A percentile compares a stretch with the other conserved stretches of the same genome.
These are phyloP conservation scores for Rhingia rostrata DNA, from an alignment of 2,888 invertebrate genomes.

Conservation along the genomic window DNA sequence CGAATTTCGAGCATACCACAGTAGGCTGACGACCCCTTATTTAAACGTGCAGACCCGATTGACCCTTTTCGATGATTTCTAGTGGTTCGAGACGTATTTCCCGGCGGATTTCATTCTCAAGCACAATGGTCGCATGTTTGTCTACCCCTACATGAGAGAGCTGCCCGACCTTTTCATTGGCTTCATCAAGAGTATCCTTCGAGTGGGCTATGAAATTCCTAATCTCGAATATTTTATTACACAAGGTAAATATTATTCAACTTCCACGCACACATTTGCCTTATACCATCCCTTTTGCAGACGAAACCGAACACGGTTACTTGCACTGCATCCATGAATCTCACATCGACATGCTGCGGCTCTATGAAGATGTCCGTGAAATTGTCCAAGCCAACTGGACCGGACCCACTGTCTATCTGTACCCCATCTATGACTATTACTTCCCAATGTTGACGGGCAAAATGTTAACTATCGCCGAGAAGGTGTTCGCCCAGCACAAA, in stretches of 20 bases:
- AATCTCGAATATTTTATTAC: slow-evolving; percentile 82
- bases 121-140: slow-evolving; percentile 79
- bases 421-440: slow-evolving; percentile 82
- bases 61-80: neutral
- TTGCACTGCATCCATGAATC: slow-evolving; percentile 80
- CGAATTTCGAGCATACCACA: slow-evolving; percentile 12
- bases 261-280: too few species aligned
- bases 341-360: slow-evolving; percentile 80
- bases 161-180: slow-evolving; percentile 80
- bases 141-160: slow-evolving; percentile 81
- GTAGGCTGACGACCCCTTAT: slow-evolving; percentile 26
- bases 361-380: slow-evolving; percentile 80
- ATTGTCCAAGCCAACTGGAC: slow-evolving; percentile 80
- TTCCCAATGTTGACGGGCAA: slow-evolving; percentile 79
- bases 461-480: slow-evolving; percentile 80
- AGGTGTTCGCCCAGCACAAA: slow-evolving; percentile 79
- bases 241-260: slow-evolving; percentile 76
- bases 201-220: slow-evolving; percentile 82
- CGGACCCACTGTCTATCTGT: slow-evolving; percentile 81
- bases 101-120: slow-evolving; percentile 79
- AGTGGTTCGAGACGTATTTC: slow-evolving; percentile 76
- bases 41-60: neutral
- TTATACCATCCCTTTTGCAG: slow-evolving; percentile 69
- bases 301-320: slow-evolving; percentile 77
- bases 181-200: slow-evolving; percentile 80